Base-by-base conservation (phyloP, 23 tunicate genomes). In the Styela clava region DNA sequence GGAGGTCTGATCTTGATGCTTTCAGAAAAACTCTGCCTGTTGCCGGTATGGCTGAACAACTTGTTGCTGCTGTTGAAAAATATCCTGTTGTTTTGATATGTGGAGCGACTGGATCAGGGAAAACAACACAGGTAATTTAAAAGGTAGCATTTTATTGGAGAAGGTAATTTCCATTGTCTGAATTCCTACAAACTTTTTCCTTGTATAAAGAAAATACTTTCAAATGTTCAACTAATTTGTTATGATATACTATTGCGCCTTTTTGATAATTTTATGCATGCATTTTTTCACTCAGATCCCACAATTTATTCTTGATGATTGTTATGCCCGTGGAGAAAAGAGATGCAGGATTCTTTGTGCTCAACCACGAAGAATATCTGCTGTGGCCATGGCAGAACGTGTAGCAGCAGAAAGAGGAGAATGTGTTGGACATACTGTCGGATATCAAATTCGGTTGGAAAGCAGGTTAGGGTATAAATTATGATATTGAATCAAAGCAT, bases 401-500 rank as follows among this genome's bases (percentile, higher is more conserved):
- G 98, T 93, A 37, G 93, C 98, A 21, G 76, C 68, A 33, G 93
- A 87, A 37, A 63, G 98, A 31, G 98, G 98, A 21, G 98, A 93
- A 61, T 34, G 83, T 61, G 98, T 93, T 7, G 98, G 98, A 29
- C 98, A 93, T 30, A 88, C 93, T 29, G 93, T 93, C 32, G 98
- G 98, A 31, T 93, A 93, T 56, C 98, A 93, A 69, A 93, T 93
- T 22, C 80, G 98, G 29, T 86, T 93, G 22, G 98, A 93, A 69
- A 93, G 98, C 93, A 80, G 98, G 98, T 92, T 20, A 69, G 67
- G n/a, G 3, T 30, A 25, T n/a, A 22, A 34, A n/a, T n/a, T n/a
- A n/a, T n/a, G n/a, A n/a, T n/a, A n/a, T n/a, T n/a, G n/a, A n/a
- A 44, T 35, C 28, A n/a, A n/a, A n/a, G n/a, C n/a, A n/a, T n/a